Conservation (phyloP, 2,888 invertebrate genomes). For the Drosophila vallismaia region DNA sequence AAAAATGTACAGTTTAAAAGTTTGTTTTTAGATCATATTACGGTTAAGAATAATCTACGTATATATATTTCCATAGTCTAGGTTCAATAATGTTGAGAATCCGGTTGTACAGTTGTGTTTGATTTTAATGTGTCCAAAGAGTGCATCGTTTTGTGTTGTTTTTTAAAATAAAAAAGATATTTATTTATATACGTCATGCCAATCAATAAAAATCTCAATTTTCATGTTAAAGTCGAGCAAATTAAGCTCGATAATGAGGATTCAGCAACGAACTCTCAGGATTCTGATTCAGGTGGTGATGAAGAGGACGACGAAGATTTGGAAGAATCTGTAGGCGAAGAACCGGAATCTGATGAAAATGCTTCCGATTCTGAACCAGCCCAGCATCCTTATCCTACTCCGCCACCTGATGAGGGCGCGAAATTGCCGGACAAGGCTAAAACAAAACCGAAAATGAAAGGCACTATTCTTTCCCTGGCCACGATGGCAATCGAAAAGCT, state of each 20-base stretch:
- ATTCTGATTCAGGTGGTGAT: not conserved
- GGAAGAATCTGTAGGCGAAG: not conserved
- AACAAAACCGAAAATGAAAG: not conserved
- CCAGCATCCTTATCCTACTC: not conserved
- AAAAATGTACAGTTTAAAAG: not conserved
- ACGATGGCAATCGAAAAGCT: conserved; percentile 5
- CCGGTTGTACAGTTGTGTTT: not conserved
- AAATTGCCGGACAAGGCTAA: not conserved
- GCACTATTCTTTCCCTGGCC: not conserved
- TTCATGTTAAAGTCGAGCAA: not conserved
- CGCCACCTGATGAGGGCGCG: not conserved
- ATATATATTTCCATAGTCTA: not conserved
- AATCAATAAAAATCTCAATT: not conserved
- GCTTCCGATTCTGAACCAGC: not conserved
- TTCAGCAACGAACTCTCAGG: not conserved
- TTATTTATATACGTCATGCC: not conserved
- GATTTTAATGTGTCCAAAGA: not conserved
- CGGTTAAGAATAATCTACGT: not conserved
- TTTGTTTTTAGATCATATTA: not conserved
- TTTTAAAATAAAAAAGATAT: not conserved
- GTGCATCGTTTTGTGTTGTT: not conserved
- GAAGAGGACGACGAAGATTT: not conserved
- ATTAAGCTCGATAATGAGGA: not conserved
- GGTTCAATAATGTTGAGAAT: not conserved
- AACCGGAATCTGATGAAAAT: not conserved